Percentiles rank a stretch among this genome's conserved stretches.
These are phyloP conservation scores for Etheostoma perlongum DNA, from an alignment of 2,797 vertebrate species.

Conservation along the genomic window DNA sequence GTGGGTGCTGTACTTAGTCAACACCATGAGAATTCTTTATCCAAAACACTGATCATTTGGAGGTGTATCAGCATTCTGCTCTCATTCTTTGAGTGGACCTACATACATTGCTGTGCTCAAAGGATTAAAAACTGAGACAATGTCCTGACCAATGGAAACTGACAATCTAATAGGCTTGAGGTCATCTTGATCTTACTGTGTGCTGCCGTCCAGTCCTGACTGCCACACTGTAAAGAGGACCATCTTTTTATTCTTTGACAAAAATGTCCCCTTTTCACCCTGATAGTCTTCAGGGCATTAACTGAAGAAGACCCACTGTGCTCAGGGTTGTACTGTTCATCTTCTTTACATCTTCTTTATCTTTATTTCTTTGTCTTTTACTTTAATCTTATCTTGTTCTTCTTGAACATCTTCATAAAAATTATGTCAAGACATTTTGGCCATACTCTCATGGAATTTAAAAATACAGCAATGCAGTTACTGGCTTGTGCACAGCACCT, in stretches of 20 bases:
- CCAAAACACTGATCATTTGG: background rate
- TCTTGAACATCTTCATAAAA: conserved; percentile 35
- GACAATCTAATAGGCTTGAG: conserved; percentile 2
- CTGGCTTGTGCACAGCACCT: background rate
- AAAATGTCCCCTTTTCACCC: conserved; percentile 42
- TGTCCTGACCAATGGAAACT: conserved; percentile 35
- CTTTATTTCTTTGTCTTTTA: conserved; percentile 29
- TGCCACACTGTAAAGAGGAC: conserved; percentile 18
- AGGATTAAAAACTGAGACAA: conserved; percentile 22
- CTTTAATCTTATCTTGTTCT: conserved; percentile 21
- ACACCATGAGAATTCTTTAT: conserved; percentile 13
- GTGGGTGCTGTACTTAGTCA: background rate
- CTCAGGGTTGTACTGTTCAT: conserved; percentile 45
- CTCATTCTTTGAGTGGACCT: conserved; percentile 14
- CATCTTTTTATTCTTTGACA: conserved; percentile 44
- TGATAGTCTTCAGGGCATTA: conserved; percentile 25
- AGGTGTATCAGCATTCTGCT: conserved; percentile 35
- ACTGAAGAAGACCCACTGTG: conserved; percentile 32
- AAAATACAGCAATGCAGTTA: background rate
- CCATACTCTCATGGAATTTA: background rate
- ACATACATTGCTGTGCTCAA: conserved; percentile 14
- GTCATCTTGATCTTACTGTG: conserved; percentile 48
- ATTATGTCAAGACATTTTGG: conserved; percentile 24
- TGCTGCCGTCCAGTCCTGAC: conserved; percentile 23
- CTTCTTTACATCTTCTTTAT: conserved; percentile 48